phyloP scores from a whole-genome alignment of 2,113 vertebrate genomes.

The Gallinago paraguaiae region DNA sequence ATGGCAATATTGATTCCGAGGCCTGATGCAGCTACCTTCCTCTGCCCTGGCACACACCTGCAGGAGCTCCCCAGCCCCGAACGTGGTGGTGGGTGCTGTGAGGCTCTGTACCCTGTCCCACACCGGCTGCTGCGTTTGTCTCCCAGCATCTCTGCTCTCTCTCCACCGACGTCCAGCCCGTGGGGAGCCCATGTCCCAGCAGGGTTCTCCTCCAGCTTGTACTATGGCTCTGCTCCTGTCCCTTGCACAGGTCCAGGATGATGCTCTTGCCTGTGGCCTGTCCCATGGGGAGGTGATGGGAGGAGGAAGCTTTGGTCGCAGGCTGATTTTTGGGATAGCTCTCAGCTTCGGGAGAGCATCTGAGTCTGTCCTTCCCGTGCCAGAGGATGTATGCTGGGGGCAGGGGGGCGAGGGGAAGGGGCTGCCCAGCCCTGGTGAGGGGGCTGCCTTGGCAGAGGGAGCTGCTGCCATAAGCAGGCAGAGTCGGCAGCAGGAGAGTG shows the following conservation, averaged over 20 bases:
- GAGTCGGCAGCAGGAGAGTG: not conserved
- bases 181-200: fast-evolving
- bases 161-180: fast-evolving
- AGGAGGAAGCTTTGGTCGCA: not conserved
- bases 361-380: not conserved
- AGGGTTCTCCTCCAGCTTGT: too few species aligned
- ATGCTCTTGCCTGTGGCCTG: not conserved
- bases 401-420: not conserved
- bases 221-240: fast-evolving
- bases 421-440: not conserved
- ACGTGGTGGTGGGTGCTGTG: fast-evolving
- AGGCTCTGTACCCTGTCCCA: not conserved
- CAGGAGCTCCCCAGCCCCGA: fast-evolving
- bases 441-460: not conserved
- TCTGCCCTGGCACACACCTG: not conserved
- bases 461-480: not conserved
- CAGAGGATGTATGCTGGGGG: not conserved
- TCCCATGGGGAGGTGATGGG: not conserved
- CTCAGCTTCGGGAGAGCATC: not conserved
- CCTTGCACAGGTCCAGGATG: fast-evolving
- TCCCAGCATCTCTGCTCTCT: not conserved
- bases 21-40: too few species aligned
- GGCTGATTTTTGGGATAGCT: not conserved
- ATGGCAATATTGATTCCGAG: fast-evolving
- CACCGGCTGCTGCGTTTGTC: fast-evolving